A percentile compares a stretch with the other conserved stretches of the same genome.
These are phyloP conservation scores for Ataeniobius toweri DNA, from an alignment of 2,797 vertebrate genomes.

Conservation along the genomic window DNA sequence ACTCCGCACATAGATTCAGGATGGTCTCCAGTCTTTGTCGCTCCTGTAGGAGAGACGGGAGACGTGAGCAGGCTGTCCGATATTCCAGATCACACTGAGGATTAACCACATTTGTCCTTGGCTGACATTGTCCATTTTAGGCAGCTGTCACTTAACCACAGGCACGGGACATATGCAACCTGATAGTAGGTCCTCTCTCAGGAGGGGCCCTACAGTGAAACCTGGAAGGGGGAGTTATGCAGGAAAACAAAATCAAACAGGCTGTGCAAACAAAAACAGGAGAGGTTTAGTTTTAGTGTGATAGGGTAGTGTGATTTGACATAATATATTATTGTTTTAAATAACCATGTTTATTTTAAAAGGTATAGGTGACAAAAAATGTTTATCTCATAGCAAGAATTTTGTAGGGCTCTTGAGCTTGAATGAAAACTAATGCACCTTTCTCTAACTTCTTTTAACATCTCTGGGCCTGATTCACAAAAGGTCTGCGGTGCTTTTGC, in stretches of 20 bases:
- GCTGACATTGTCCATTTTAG: slow-evolving; percentile 71
- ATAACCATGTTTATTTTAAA: too few species aligned
- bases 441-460: too few species aligned
- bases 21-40: slow-evolving; percentile 96
- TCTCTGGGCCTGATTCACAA: too few species aligned
- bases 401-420: too few species aligned
- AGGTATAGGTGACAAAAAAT: too few species aligned
- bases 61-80: slow-evolving; percentile 21
- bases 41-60: slow-evolving; percentile 80
- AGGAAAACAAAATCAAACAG: slow-evolving; percentile 20
- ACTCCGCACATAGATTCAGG: slow-evolving; percentile 92
- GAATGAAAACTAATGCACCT: too few species aligned
- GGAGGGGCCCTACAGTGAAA: slow-evolving; percentile 45
- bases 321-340: too few species aligned
- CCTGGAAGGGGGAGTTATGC: slow-evolving; percentile 30
- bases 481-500: too few species aligned
- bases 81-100: slow-evolving; percentile 46
- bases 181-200: slow-evolving; percentile 52
- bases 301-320: too few species aligned
- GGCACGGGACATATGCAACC: slow-evolving; percentile 63
- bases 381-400: too few species aligned
- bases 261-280: background rate
- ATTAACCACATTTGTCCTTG: slow-evolving; percentile 63
- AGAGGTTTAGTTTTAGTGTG: too few species aligned
- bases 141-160: slow-evolving; percentile 64